phyloP scores from a whole-genome alignment of 2,113 vertebrate species.

The Acinonyx jubatus region DNA sequence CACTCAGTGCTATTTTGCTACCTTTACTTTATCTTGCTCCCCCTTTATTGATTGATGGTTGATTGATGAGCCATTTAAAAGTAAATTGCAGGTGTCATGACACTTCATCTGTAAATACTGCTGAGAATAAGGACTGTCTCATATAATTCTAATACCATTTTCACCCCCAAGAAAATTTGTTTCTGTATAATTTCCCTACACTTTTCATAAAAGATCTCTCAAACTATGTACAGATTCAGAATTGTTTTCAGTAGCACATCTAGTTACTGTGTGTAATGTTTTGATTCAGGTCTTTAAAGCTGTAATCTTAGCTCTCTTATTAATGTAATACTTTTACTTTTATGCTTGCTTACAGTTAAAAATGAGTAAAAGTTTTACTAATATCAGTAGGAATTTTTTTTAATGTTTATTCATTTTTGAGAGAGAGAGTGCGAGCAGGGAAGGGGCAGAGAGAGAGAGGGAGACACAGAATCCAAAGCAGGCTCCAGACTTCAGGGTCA shows the following conservation, averaged over 20 bases:
- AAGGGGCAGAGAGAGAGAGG: too few species aligned
- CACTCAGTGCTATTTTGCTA: not conserved
- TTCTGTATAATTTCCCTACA: not conserved
- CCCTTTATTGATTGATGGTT: not conserved
- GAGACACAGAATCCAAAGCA: too few species aligned
- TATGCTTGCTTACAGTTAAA: not conserved
- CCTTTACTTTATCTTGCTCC: not conserved
- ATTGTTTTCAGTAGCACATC: not conserved
- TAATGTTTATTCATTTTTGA: not conserved
- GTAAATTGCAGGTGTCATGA: not conserved
- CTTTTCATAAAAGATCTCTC: conserved; percentile 16
- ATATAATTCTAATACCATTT: not conserved
- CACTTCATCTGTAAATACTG: not conserved
- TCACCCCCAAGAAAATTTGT: not conserved
- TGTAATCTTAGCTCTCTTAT: not conserved
- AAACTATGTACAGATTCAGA: not conserved
- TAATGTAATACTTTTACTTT: not conserved
- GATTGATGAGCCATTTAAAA: not conserved
- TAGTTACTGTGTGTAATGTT: not conserved
- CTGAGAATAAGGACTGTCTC: not conserved
- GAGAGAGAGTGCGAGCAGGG: too few species aligned
- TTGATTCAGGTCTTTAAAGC: not conserved
- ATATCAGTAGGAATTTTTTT: not conserved
- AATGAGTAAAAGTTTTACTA: not conserved
- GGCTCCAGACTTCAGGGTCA: too few species aligned